These are phyloP conservation scores for Anomalospiza imberbis DNA, from an alignment of 2,797 vertebrate genomes.

Conservation along the genomic window DNA sequence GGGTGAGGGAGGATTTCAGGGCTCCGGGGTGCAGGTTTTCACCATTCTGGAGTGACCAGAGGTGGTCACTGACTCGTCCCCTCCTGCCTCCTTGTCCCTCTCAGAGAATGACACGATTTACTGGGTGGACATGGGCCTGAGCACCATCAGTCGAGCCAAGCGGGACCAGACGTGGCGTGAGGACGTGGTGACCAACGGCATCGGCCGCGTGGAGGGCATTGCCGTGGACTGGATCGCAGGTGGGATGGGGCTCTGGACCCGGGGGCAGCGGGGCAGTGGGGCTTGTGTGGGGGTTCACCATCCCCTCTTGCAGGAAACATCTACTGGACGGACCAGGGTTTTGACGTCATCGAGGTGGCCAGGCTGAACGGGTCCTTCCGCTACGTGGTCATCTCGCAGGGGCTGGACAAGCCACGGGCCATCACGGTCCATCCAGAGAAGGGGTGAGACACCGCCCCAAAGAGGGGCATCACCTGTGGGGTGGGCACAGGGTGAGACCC, in stretches of 20 bases:
- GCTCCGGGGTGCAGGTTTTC: accelerated
- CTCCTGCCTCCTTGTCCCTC: neutral
- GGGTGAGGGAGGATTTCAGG: neutral
- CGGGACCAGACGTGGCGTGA: slow-evolving; percentile 97
- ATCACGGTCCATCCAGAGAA: slow-evolving; percentile 94
- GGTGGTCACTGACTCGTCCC: neutral
- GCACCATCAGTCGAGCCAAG: slow-evolving; percentile 96
- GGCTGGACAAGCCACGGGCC: slow-evolving; percentile 94
- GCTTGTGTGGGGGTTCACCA: accelerated
- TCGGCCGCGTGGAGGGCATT: slow-evolving; percentile 94
- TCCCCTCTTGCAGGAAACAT: slow-evolving; percentile 84
- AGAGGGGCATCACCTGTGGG: neutral
- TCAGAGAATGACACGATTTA: slow-evolving; percentile 97
- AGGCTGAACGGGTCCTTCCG: slow-evolving; percentile 96
- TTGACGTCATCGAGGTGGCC: slow-evolving; percentile 96
- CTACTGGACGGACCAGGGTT: slow-evolving; percentile 98
- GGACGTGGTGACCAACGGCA: slow-evolving; percentile 95
- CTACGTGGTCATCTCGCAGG: slow-evolving; percentile 95
- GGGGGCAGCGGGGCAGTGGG: neutral
- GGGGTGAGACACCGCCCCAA: slow-evolving; percentile 73
- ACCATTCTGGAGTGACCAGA: neutral
- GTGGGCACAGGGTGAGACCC: neutral
- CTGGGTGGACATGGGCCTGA: slow-evolving; percentile 98
- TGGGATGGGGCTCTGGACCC: slow-evolving; percentile 3
- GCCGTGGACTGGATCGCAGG: slow-evolving; percentile 98